Conservation (phyloP, 2,797 vertebrate species). For the Eulemur coronatus region DNA sequence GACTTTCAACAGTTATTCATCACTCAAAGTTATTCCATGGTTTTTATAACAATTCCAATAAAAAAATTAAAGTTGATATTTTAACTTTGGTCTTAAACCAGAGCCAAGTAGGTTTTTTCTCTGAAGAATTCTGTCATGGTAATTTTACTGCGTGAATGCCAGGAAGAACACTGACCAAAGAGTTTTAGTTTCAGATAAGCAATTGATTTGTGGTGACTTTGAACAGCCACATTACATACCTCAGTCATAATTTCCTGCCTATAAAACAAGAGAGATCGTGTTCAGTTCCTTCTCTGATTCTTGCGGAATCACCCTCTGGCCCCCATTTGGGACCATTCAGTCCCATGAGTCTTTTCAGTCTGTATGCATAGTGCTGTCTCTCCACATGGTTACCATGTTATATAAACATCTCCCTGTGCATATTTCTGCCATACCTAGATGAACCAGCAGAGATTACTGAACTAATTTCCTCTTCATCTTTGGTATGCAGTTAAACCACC, state of each 20-base stretch:
- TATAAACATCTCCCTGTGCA: not conserved
- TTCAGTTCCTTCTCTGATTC: not conserved
- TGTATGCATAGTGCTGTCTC: not conserved
- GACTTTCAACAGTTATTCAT: not conserved
- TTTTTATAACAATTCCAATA: not conserved
- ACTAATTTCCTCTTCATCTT: not conserved
- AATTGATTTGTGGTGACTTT: not conserved
- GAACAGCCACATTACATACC: not conserved
- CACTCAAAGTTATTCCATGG: not conserved
- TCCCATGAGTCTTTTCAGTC: not conserved
- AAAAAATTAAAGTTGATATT: not conserved
- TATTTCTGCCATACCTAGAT: not conserved
- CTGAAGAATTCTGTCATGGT: not conserved
- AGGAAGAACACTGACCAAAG: not conserved
- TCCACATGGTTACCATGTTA: not conserved
- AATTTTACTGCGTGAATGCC: not conserved
- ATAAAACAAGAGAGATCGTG: not conserved
- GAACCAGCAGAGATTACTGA: not conserved
- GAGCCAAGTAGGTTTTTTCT: not conserved
- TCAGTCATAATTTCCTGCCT: not conserved
- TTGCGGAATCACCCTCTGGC: not conserved
- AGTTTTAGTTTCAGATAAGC: not conserved
- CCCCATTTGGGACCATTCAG: not conserved
- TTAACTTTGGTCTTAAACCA: constrained; percentile 28
- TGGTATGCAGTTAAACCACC: not conserved